phyloP scores from a whole-genome alignment of 2,797 vertebrate species.

The Euthynnus affinis region DNA sequence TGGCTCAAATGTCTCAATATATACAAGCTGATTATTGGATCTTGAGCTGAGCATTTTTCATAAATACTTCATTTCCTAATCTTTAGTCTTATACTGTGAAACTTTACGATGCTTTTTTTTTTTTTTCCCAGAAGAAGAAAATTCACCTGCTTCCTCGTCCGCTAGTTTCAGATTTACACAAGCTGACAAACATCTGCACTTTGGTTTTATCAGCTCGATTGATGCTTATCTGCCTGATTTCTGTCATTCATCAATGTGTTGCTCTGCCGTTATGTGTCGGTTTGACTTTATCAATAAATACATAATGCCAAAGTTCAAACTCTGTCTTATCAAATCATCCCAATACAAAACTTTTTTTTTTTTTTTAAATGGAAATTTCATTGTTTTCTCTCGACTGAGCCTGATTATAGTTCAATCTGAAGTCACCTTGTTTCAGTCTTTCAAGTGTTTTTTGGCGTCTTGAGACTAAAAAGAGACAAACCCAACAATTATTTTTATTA shows the following conservation, averaged over 20 bases:
- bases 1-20: background rate
- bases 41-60: background rate
- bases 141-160: background rate
- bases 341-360: background rate
- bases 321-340: background rate
- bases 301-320: background rate
- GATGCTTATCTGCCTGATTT: background rate
- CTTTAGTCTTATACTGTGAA: slow-evolving; percentile 20
- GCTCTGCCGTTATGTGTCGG: background rate
- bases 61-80: background rate
- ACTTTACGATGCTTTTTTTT: background rate
- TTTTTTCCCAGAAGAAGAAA: slow-evolving; percentile 15
- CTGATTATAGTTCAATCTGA: background rate
- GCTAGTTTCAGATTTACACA: background rate
- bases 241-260: background rate
- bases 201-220: background rate
- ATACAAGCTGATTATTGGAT: background rate
- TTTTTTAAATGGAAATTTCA: background rate
- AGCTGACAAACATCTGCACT: background rate
- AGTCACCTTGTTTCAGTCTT: background rate
- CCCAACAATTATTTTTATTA: background rate
- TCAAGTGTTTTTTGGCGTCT: background rate
- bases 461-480: background rate
- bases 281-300: slow-evolving; percentile 27
- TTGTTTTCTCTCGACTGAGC: background rate